Conservation (phyloP, 2,113 vertebrate species). For the Galemys pyrenaicus region DNA sequence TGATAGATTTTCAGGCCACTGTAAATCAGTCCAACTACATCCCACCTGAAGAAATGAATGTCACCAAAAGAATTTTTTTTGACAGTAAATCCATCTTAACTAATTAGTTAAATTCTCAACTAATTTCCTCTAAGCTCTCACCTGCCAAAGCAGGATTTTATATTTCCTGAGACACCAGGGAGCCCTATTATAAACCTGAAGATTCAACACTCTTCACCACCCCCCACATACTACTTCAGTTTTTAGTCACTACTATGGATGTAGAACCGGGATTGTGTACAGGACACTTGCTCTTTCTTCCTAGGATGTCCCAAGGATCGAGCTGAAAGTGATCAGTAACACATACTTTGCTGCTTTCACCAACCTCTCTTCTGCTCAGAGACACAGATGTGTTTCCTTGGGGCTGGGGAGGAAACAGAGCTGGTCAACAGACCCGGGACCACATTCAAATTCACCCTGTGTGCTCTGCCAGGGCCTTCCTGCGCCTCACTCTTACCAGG, state of each 20-base stretch:
- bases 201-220: not conserved
- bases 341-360: not conserved
- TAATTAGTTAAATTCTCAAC: no score
- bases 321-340: not conserved
- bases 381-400: not conserved
- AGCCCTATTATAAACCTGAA: not conserved
- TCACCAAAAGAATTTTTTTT: not conserved
- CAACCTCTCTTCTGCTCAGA: not conserved
- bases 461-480: no score
- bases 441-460: not conserved
- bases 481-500: no score
- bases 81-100: not conserved
- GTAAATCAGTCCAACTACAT: not conserved
- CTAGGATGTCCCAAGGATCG: not conserved
- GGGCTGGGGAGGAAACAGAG: not conserved
- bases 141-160: not conserved
- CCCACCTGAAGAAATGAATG: not conserved
- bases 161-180: not conserved
- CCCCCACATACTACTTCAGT: not conserved
- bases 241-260: not conserved
- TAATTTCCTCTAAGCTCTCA: not conserved
- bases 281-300: not conserved
- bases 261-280: not conserved
- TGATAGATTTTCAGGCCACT: not conserved
- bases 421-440: not conserved